phyloP scores from a whole-genome alignment of 2,797 vertebrate species.

The Margarornis squamiger region DNA sequence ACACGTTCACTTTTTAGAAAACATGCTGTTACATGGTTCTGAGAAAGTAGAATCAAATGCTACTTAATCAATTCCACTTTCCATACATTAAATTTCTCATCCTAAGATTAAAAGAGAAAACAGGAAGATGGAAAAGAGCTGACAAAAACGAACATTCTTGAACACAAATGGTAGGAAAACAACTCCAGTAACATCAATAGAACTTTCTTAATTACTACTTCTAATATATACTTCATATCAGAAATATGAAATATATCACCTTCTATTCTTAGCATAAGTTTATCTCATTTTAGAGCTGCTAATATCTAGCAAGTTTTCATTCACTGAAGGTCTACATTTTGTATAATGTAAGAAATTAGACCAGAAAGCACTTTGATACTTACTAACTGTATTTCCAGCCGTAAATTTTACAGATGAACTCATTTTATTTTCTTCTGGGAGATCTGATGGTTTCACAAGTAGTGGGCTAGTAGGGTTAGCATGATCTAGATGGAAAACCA shows the following conservation, averaged over 20 bases:
- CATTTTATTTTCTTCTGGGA: slow-evolving; percentile 90
- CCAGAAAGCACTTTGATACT: slow-evolving; percentile 67
- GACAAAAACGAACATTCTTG: background rate
- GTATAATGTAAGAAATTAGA: background rate
- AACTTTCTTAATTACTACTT: background rate
- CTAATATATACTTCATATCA: background rate
- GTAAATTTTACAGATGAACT: slow-evolving; percentile 91
- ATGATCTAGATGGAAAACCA: slow-evolving; percentile 81
- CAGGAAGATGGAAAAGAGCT: background rate
- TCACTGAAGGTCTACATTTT: background rate
- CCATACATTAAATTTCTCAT: background rate
- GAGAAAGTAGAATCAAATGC: background rate
- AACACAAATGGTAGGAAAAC: background rate
- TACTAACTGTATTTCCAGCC: slow-evolving; percentile 89
- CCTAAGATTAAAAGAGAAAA: background rate
- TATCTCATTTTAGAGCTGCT: background rate
- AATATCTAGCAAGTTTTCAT: background rate
- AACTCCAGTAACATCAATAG: background rate
- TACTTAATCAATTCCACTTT: background rate
- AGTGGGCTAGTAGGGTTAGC: slow-evolving; percentile 93
- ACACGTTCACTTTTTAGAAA: background rate
- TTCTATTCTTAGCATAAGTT: background rate
- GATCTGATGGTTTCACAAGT: slow-evolving; percentile 88
- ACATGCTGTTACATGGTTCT: background rate
- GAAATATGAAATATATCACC: background rate